Conservation (phyloP, 1,140 invertebrate species). For the Drosophila nigromelanica region DNA sequence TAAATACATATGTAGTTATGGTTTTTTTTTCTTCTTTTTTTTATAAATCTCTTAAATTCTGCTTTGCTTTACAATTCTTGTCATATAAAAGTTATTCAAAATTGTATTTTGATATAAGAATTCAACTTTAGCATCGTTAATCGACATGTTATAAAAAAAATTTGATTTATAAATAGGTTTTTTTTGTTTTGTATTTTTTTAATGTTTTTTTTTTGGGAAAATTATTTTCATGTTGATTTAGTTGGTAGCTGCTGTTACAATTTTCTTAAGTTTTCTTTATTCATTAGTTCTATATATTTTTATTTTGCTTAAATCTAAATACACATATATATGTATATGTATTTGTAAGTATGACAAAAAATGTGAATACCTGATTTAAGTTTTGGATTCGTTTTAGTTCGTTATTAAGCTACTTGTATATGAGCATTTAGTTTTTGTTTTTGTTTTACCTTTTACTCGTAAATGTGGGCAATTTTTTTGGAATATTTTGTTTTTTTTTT, state of each 20-base stretch:
- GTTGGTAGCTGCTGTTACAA: constrained; percentile 34
- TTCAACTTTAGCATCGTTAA: constrained; percentile 66
- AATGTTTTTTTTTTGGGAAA: constrained; percentile 31
- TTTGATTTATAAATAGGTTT: constrained; percentile 62
- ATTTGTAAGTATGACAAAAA: constrained; percentile 66
- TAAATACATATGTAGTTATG: constrained; percentile 7
- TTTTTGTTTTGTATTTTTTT: constrained; percentile 8
- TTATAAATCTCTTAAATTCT: background rate
- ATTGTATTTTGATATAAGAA: constrained; percentile 81
- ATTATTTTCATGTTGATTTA: constrained; percentile 37
- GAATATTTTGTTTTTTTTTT: constrained; percentile 11
- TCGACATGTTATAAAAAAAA: constrained; percentile 67
- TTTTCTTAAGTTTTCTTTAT: constrained; percentile 28
- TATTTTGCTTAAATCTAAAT: constrained; percentile 17
- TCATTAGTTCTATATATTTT: background rate
- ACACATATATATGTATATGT: constrained; percentile 32
- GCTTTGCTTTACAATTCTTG: constrained; percentile 22
- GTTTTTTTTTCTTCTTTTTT: constrained; percentile 7
- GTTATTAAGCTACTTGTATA: constrained; percentile 62
- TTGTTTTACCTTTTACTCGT: constrained; percentile 37
- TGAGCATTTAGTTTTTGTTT: constrained; percentile 57
- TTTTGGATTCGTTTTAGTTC: constrained; percentile 75
- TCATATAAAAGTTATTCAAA: constrained; percentile 70
- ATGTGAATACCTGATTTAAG: constrained; percentile 79
- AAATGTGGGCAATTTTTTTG: constrained; percentile 40